Evolutionary conservation across 2,797 vertebrate genomes (phyloP), one percentile per base, ranked within the genome.

Genomic region (Cryptoblepharus egeriae): DNA sequence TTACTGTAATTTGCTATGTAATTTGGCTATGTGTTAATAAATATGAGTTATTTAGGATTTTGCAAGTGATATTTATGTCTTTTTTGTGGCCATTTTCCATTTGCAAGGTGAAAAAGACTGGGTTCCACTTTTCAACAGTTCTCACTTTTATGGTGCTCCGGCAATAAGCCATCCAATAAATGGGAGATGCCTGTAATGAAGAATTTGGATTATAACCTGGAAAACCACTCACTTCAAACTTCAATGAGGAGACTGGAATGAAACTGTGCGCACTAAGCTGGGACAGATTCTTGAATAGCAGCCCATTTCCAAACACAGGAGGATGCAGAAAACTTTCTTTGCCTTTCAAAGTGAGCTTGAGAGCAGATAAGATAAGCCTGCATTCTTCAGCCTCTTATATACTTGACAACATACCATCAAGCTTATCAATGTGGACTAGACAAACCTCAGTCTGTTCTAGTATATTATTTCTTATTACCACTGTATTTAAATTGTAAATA

Each of bases 321-420:
- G 20, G 18, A 69, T 55, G 24, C 9, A 60, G 39, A 60, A 52
- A 35, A 18, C 35, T 71, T 52, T 49, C 60, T 67, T 42, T 58
- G 49, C 58, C 22, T 12, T 52, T 5, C 60, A 37, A 64, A 63
- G 49, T 37, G 39, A 57, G 58, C 12, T 22, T n/a, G 39, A 28
- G 69, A 20, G 72, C 61, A 81, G 72, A 75, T 75, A 75, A 60
- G 35, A 79, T 58, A 67, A 75, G 63, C n/a, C 35, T 28, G 76
- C 52, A 57, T 67, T 75, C 64, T 81, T 75, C 71, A 30, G 24
- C 65, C 28, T 60, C 35, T 9, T 30, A 45, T 42, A 15, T 42
- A 18, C 35, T 69, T 68, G 52, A 42, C 22, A 12, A 68, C 64
- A 81, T 45, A 35, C 64, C 52, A 68, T 26, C 55, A 75, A 75